Evolutionary conservation across 92 coral and sea anemone species (phyloP).

Genomic region (Plumapathes pennacea): DNA sequence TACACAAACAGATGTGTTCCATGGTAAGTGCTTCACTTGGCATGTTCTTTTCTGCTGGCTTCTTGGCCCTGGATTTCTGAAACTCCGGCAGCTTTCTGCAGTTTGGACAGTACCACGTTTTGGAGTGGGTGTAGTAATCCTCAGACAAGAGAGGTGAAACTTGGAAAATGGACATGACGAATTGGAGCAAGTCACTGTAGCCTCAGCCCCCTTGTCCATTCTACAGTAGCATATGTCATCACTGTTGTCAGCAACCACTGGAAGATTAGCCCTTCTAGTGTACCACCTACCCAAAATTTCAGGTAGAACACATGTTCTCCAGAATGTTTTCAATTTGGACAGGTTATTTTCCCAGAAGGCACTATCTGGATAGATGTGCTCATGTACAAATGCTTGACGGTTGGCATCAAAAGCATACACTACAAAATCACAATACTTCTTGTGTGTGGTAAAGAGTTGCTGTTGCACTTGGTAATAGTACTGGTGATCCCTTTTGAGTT

Average conservation of each 20-base stretch:
- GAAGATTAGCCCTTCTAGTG: slow-evolving; percentile 30
- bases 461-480: slow-evolving; percentile 35
- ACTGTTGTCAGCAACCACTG: slow-evolving; percentile 1
- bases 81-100: slow-evolving; percentile 49
- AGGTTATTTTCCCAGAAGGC: slow-evolving; percentile 48
- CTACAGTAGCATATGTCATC: slow-evolving; percentile 58
- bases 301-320: slow-evolving; percentile 58
- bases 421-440: slow-evolving; percentile 29
- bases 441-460: slow-evolving; percentile 37
- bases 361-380: slow-evolving; percentile 40
- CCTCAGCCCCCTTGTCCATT: slow-evolving; percentile 9
- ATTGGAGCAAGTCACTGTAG: slow-evolving; percentile 38
- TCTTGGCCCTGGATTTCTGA: slow-evolving; percentile 24
- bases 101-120: slow-evolving; percentile 67
- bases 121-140: slow-evolving; percentile 11
- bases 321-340: slow-evolving; percentile 41
- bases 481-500: slow-evolving; percentile 33
- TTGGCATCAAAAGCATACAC: slow-evolving; percentile 37
- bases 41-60: slow-evolving; percentile 21
- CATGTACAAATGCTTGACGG: slow-evolving; percentile 15
- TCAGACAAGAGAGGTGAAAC: slow-evolving; percentile 48
- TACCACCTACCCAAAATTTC: slow-evolving; percentile 61
- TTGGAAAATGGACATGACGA: slow-evolving; percentile 30
- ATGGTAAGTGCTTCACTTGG: slow-evolving; percentile 41
- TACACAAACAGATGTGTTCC: slow-evolving; percentile 56